These are phyloP conservation scores for Campoletis sonorensis DNA, from an alignment of 1,140 invertebrate species.

Conservation along the genomic window DNA sequence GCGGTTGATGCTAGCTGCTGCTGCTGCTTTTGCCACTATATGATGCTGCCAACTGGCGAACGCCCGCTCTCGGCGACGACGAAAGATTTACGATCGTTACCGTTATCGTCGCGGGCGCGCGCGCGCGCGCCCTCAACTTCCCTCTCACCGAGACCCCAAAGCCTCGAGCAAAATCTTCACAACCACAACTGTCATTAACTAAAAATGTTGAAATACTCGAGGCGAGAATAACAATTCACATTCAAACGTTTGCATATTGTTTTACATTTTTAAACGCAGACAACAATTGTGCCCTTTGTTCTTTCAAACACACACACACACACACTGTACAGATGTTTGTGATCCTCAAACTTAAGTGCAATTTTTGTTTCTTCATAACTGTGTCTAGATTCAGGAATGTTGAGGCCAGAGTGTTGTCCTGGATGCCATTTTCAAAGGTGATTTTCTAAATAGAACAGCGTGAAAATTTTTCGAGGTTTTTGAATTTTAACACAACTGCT, in stretches of 20 bases:
- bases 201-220: background rate
- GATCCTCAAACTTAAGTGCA: too few relatives aligned
- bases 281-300: too few relatives aligned
- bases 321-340: too few relatives aligned
- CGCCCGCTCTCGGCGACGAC: slow-evolving; percentile 38
- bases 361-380: too few relatives aligned
- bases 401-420: too few relatives aligned
- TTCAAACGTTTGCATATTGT: background rate
- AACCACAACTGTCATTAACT: slow-evolving; percentile 6
- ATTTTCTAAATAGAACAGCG: too few relatives aligned
- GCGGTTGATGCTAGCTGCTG: slow-evolving; percentile 39
- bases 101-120: slow-evolving; percentile 35
- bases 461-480: too few relatives aligned
- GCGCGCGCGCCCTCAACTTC: background rate
- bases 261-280: too few relatives aligned
- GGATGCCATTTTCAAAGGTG: too few relatives aligned
- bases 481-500: too few relatives aligned
- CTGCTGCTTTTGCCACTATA: slow-evolving; percentile 18
- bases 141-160: background rate
- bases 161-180: slow-evolving; percentile 13
- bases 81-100: slow-evolving; percentile 44
- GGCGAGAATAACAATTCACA: background rate
- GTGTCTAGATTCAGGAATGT: too few relatives aligned
- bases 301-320: too few relatives aligned
- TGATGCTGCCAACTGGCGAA: slow-evolving; percentile 27